Conservation (phyloP, 1,140 invertebrate genomes). For the Drosophila fuyamai region DNA sequence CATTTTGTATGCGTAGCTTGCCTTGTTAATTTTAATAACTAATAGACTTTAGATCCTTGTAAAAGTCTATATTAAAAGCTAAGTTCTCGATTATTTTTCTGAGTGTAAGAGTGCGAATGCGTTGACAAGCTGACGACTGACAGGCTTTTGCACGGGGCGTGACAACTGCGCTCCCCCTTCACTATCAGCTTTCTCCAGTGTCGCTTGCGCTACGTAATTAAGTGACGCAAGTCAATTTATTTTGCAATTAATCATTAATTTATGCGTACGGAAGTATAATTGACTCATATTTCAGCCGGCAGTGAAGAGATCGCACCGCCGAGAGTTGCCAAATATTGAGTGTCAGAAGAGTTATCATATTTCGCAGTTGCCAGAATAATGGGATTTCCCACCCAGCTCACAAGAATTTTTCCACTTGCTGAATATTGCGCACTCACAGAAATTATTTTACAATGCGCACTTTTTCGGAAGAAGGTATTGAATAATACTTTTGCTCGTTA, state of each 20-base stretch:
- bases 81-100: neutral
- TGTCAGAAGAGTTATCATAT: constrained; percentile 36
- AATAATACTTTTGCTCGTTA: constrained; percentile 1
- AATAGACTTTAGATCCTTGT: no score
- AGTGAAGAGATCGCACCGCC: constrained; percentile 1
- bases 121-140: constrained; percentile 58
- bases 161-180: constrained; percentile 38
- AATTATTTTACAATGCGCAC: constrained; percentile 7
- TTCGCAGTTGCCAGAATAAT: constrained; percentile 13
- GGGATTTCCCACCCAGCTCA: neutral
- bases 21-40: no score
- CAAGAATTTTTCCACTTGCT: neutral
- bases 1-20: no score
- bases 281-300: constrained; percentile 75
- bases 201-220: constrained; percentile 65
- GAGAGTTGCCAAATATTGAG: constrained; percentile 41
- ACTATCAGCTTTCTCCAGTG: constrained; percentile 47
- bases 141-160: constrained; percentile 42
- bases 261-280: constrained; percentile 81
- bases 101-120: constrained; percentile 25
- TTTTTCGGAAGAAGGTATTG: neutral
- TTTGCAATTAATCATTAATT: constrained; percentile 84
- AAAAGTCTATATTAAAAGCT: no score
- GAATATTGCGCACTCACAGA: constrained; percentile 5
- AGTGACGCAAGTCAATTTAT: constrained; percentile 84